Conservation (phyloP, 37 sponge, comb jelly and placozoan species). For the Chondrilla cf. caribensis region DNA sequence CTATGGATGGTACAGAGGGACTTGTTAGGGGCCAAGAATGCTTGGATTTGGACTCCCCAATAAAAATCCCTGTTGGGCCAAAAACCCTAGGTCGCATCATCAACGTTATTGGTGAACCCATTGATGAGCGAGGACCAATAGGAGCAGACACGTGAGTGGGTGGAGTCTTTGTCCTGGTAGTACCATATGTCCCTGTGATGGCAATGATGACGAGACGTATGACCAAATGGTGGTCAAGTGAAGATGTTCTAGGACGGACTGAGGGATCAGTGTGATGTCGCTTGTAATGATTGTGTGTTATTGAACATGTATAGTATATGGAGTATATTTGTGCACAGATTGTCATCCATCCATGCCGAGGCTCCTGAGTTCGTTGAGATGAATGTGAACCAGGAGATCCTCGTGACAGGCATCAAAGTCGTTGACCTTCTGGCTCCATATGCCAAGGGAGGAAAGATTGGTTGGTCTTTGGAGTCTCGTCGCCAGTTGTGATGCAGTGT, state of each 20-base stretch:
- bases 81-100: slow-evolving; percentile 99
- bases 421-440: slow-evolving; percentile 98
- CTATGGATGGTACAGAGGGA: slow-evolving; percentile 99
- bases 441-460: slow-evolving; percentile 99
- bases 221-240: slow-evolving; percentile 7
- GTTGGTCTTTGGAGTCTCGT: slow-evolving; percentile 34
- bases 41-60: slow-evolving; percentile 83
- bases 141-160: slow-evolving; percentile 59
- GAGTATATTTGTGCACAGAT: neutral
- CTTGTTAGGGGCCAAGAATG: slow-evolving; percentile 85
- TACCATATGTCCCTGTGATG: neutral
- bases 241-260: slow-evolving; percentile 30
- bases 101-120: slow-evolving; percentile 98
- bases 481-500: neutral
- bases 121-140: slow-evolving; percentile 97
- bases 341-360: slow-evolving; percentile 83
- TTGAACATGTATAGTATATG: neutral
- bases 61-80: slow-evolving; percentile 94
- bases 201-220: neutral
- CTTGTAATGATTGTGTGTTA: neutral
- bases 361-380: slow-evolving; percentile 99
- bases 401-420: slow-evolving; percentile 99
- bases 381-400: slow-evolving; percentile 96
- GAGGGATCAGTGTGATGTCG: neutral
- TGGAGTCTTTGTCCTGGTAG: neutral